Conservation (phyloP, 2,113 vertebrate species). For the Neopipo cinnamomea region DNA sequence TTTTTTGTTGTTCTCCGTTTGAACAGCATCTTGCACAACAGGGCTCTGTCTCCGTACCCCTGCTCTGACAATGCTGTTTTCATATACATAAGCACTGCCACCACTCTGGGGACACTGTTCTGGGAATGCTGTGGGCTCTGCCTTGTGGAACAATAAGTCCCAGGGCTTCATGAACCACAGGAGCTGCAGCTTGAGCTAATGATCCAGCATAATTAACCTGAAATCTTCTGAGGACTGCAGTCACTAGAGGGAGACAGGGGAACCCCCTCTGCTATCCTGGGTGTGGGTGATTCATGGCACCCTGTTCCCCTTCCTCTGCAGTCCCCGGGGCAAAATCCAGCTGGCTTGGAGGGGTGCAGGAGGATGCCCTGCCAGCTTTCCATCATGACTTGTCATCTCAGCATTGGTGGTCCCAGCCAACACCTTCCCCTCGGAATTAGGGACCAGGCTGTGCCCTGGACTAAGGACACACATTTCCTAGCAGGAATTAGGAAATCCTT, state of each 20-base stretch:
- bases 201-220: background rate
- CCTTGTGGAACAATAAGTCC: background rate
- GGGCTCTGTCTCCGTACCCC: background rate
- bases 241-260: background rate
- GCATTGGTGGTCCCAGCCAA: background rate
- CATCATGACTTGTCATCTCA: background rate
- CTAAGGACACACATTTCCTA: background rate
- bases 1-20: background rate
- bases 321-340: background rate
- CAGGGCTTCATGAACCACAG: background rate
- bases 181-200: background rate
- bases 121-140: background rate
- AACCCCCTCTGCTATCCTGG: background rate
- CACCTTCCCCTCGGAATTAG: background rate
- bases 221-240: background rate
- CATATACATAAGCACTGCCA: background rate
- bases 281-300: background rate
- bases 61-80: background rate
- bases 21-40: background rate
- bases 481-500: background rate
- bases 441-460: background rate
- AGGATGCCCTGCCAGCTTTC: background rate
- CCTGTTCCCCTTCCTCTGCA: background rate
- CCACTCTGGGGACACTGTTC: background rate
- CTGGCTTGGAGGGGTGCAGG: background rate